Conservation (phyloP, 2,888 invertebrate genomes). For the Phorcus lineatus region DNA sequence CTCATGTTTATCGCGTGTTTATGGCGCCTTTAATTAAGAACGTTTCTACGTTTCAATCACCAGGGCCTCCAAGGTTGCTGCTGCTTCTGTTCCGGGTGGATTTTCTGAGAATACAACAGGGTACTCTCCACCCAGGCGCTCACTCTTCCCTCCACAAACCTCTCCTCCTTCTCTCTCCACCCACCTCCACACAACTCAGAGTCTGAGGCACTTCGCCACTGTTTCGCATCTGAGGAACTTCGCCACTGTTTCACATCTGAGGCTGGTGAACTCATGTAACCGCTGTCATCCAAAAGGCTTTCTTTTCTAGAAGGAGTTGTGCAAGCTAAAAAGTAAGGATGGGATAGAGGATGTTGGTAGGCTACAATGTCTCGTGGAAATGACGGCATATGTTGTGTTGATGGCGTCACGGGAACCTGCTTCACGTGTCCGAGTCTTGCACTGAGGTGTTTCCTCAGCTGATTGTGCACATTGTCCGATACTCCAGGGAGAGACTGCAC, state of each 20-base stretch:
- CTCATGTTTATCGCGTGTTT: too few relatives aligned
- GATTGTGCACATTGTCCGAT: conserved; percentile 14
- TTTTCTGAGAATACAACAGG: too few relatives aligned
- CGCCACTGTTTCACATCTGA: not conserved
- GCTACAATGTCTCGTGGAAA: not conserved
- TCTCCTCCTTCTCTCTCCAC: too few relatives aligned
- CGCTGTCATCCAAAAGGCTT: not conserved
- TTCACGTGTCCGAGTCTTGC: not conserved
- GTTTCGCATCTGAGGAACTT: not conserved
- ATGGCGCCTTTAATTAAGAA: too few relatives aligned
- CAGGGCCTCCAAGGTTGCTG: too few relatives aligned
- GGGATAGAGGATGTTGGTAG: not conserved
- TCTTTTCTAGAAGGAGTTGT: not conserved
- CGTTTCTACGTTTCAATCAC: too few relatives aligned
- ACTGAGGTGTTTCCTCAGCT: conserved; percentile 19
- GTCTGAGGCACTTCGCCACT: not conserved
- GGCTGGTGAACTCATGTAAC: not conserved
- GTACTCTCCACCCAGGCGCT: too few relatives aligned
- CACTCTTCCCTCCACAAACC: too few relatives aligned
- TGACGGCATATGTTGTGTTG: not conserved
- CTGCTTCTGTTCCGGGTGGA: too few relatives aligned
- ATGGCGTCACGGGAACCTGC: not conserved
- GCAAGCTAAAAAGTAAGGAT: not conserved
- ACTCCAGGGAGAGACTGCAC: conserved; percentile 8
- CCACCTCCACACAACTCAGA: not conserved